Conservation (phyloP, 2,888 invertebrate species). For the Euplexia lucipara region DNA sequence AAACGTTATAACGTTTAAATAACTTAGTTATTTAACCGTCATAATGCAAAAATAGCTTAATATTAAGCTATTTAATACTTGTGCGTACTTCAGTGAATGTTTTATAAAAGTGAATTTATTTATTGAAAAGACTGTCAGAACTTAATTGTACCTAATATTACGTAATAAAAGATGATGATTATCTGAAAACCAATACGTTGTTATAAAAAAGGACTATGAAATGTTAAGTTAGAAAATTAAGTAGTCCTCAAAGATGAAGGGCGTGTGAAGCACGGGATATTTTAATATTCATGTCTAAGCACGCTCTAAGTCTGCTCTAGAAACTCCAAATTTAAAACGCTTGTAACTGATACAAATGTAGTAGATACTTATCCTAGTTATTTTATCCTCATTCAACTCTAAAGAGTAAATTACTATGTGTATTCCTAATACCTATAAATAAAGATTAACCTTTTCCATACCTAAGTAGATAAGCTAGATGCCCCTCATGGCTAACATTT, state of each 20-base stretch:
- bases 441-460: constrained; percentile 33
- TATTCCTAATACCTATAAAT: constrained; percentile 37
- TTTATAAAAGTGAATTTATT: constrained; percentile 69
- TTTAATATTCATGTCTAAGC: constrained; percentile 26
- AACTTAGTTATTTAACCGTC: constrained; percentile 57
- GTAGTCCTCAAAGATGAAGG: constrained; percentile 32
- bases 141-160: constrained; percentile 66
- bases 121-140: constrained; percentile 77
- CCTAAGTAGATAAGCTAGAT: constrained; percentile 64
- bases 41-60: constrained; percentile 36
- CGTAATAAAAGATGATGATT: constrained; percentile 53
- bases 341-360: constrained; percentile 47
- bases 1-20: constrained; percentile 48
- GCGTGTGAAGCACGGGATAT: constrained; percentile 26
- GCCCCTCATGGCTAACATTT: constrained; percentile 53
- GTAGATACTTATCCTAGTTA: constrained; percentile 34
- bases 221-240: constrained; percentile 48
- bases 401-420: constrained; percentile 29
- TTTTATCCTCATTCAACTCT: constrained; percentile 30
- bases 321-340: constrained; percentile 53
- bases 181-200: constrained; percentile 62
- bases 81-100: constrained; percentile 61
- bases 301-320: constrained; percentile 40
- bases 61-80: constrained; percentile 50
- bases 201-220: constrained; percentile 52